A percentile compares a stretch with the other conserved stretches of the same genome.
These are phyloP conservation scores for Hydrolagus affinis DNA, from an alignment of 2,113 vertebrate genomes.

Conservation along the genomic window DNA sequence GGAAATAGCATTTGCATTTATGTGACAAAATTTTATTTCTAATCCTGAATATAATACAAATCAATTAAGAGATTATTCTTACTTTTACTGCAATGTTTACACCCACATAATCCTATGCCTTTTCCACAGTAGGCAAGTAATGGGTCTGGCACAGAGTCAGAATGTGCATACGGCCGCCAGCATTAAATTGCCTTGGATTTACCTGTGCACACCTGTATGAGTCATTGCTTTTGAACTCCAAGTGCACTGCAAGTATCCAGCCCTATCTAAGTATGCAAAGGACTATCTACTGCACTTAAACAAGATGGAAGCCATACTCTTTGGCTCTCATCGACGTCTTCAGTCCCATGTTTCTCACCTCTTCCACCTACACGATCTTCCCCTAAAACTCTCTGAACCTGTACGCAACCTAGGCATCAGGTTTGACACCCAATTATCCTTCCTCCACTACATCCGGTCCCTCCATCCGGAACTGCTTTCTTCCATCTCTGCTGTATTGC, in stretches of 20 bases:
- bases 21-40: slow-evolving; percentile 1
- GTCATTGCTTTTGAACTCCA: neutral
- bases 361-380: too few relatives aligned
- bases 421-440: too few relatives aligned
- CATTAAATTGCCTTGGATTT: neutral
- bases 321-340: too few relatives aligned
- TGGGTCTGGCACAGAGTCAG: neutral
- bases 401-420: too few relatives aligned
- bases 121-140: neutral
- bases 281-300: too few relatives aligned
- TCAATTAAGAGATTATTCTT: neutral
- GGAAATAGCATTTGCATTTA: neutral
- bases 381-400: too few relatives aligned
- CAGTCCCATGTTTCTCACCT: too few relatives aligned
- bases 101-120: neutral
- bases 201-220: neutral
- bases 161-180: neutral
- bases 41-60: neutral
- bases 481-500: too few relatives aligned
- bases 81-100: neutral
- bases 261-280: too few relatives aligned
- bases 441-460: too few relatives aligned
- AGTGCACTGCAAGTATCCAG: neutral
- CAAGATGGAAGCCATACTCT: too few relatives aligned
- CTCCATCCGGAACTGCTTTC: too few relatives aligned